Conservation (phyloP, 2,797 vertebrate genomes). For the Etheostoma perlongum region DNA sequence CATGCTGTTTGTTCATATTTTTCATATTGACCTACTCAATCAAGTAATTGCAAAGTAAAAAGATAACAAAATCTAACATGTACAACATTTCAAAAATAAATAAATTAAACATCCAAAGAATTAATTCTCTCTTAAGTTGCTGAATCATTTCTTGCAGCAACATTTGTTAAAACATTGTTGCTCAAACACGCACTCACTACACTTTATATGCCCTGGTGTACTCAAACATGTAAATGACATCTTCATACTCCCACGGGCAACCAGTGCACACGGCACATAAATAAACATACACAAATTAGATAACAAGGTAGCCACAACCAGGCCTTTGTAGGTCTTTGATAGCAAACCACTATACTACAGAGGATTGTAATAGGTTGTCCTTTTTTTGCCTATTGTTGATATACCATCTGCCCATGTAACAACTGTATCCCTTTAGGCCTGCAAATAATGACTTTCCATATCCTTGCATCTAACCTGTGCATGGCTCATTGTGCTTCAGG, state of each 20-base stretch:
- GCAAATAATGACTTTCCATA: conserved; percentile 84
- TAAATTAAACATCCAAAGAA: not conserved
- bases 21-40: not conserved
- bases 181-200: conserved; percentile 20
- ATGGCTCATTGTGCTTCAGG: conserved; percentile 74
- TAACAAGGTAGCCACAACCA: conserved; percentile 72
- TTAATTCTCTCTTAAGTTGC: not conserved
- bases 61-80: not conserved
- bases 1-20: not conserved
- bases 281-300: conserved; percentile 79
- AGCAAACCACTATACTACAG: conserved; percentile 65
- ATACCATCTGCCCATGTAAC: conserved; percentile 78
- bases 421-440: conserved; percentile 80
- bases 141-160: not conserved
- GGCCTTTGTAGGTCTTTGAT: conserved; percentile 73
- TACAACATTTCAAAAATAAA: not conserved
- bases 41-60: not conserved
- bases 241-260: conserved; percentile 51
- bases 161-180: conserved; percentile 23
- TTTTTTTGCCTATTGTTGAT: conserved; percentile 77
- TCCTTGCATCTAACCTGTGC: conserved; percentile 79
- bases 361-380: conserved; percentile 75
- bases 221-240: conserved; percentile 65
- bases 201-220: conserved; percentile 28
- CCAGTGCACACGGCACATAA: conserved; percentile 53